Percentiles rank a stretch among this genome's conserved stretches.
These are phyloP conservation scores for Holothuria glaberrima DNA, from an alignment of 35 echinoderm and acorn worm species.

Conservation along the genomic window DNA sequence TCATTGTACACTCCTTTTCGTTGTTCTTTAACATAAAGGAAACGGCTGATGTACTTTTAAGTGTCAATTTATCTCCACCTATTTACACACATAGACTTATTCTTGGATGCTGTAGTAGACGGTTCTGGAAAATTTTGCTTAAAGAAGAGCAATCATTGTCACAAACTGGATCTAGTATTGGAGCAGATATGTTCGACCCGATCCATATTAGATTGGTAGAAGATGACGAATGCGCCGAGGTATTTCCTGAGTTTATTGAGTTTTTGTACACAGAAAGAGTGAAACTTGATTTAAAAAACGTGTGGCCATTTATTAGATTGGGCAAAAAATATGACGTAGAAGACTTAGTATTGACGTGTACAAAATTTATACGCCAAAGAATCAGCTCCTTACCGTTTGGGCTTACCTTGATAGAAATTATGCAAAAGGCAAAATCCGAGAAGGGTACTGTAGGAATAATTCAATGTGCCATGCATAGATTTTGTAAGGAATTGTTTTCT, in stretches of 20 bases:
- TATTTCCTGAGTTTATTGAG: not conserved
- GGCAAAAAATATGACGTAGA: not conserved
- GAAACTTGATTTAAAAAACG: not conserved
- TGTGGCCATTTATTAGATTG: not conserved
- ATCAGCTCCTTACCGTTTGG: not conserved
- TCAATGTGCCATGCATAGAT: not conserved
- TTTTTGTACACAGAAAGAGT: constrained; percentile 4
- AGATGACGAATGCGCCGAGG: no score
- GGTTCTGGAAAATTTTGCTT: no score
- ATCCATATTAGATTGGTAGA: no score
- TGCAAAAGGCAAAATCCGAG: not conserved
- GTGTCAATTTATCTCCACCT: no score
- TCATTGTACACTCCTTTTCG: no score
- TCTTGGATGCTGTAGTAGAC: no score
- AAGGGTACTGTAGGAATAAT: not conserved
- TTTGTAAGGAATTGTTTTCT: not conserved
- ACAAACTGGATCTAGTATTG: no score
- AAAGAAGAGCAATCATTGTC: no score
- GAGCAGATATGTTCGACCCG: no score
- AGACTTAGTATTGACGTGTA: not conserved
- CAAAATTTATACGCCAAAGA: not conserved
- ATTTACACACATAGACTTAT: no score
- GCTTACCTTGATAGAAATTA: not conserved
- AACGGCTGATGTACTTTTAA: no score
- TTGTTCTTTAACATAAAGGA: no score